These are phyloP conservation scores for Cryptus viduatorius DNA, from an alignment of 2,888 invertebrate species.

Conservation along the genomic window DNA sequence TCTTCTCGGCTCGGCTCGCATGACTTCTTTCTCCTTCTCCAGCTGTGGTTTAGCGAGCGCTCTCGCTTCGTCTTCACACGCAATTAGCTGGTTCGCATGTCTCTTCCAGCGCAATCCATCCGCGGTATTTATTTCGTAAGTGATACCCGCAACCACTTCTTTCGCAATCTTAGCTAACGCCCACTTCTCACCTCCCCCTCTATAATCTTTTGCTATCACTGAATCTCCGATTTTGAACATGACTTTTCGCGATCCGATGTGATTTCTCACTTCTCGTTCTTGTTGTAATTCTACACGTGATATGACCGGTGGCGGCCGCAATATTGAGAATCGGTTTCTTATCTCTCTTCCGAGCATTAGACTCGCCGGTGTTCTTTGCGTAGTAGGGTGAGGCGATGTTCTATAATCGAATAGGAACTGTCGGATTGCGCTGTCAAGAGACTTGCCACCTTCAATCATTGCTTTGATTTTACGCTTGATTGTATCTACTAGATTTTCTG, in stretches of 20 bases:
- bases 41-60: neutral
- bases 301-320: slow-evolving; percentile 39
- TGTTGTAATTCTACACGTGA: slow-evolving; percentile 27
- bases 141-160: slow-evolving; percentile 85
- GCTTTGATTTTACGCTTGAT: slow-evolving; percentile 66
- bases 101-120: slow-evolving; percentile 91
- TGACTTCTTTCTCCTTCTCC: neutral
- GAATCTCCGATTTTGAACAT: neutral
- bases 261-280: slow-evolving; percentile 23
- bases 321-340: neutral
- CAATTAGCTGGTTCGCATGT: slow-evolving; percentile 89
- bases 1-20: neutral
- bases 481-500: slow-evolving; percentile 64
- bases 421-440: slow-evolving; percentile 34
- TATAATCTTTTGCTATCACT: slow-evolving; percentile 25
- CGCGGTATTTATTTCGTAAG: slow-evolving; percentile 88
- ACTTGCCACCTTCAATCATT: slow-evolving; percentile 22
- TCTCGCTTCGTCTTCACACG: slow-evolving; percentile 5
- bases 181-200: slow-evolving; percentile 3
- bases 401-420: slow-evolving; percentile 48
- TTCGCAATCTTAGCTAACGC: slow-evolving; percentile 1
- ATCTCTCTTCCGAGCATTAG: neutral
- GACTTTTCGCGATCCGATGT: neutral
- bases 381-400: slow-evolving; percentile 51
- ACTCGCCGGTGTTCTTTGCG: slow-evolving; percentile 15